These are phyloP conservation scores for Sinhomidia bicolor DNA, from an alignment of 2,888 invertebrate species.

Conservation along the genomic window DNA sequence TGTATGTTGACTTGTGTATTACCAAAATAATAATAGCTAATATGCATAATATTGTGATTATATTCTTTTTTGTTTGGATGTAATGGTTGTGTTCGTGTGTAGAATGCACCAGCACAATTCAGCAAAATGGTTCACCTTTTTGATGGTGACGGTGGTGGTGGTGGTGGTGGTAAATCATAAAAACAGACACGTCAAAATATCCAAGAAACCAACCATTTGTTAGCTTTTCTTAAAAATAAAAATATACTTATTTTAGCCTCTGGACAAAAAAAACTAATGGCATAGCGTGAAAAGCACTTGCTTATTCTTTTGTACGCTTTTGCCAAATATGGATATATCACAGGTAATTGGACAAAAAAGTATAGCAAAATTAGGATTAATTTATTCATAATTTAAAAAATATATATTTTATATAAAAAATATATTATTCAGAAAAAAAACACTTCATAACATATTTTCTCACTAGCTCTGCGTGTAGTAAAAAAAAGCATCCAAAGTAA, in stretches of 20 bases:
- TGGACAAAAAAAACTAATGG: not conserved
- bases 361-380: conserved; percentile 23
- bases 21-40: not conserved
- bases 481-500: not conserved
- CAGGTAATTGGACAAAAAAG: conserved; percentile 15
- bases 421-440: no score
- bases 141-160: no score
- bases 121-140: no score
- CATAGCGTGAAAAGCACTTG: conserved; percentile 16
- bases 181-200: not conserved
- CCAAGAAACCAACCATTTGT: not conserved
- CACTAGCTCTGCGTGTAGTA: not conserved
- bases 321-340: conserved; percentile 22
- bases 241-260: conserved; percentile 2
- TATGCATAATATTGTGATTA: not conserved
- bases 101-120: no score
- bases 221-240: not conserved
- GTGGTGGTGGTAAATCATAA: not conserved
- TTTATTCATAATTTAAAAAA: conserved; percentile 46
- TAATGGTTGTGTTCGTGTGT: no score
- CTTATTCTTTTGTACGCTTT: conserved; percentile 8
- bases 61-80: no score
- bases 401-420: not conserved
- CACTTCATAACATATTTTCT: not conserved
- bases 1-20: not conserved